Evolutionary conservation across 1,140 invertebrate species (phyloP).

Genomic region (Plectrocnemia conspersa): DNA sequence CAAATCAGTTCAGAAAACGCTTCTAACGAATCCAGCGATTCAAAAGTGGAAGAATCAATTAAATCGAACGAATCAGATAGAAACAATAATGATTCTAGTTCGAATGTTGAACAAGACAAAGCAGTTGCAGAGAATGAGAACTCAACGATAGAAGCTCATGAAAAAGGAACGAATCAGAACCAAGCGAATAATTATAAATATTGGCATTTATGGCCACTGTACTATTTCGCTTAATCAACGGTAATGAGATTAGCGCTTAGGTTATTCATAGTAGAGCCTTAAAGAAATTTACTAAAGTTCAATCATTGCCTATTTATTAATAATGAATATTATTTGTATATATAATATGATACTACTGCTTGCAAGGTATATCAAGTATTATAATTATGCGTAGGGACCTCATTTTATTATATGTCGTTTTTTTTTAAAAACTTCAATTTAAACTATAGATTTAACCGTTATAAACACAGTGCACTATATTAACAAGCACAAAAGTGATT

Average conservation of each 20-base stretch:
- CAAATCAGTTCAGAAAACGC: background rate
- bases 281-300: background rate
- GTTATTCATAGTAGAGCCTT: too few species aligned
- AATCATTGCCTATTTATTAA: background rate
- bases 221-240: conserved; percentile 29
- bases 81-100: background rate
- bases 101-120: too few species aligned
- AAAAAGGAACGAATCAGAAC: conserved; percentile 7
- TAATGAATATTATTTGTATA: background rate
- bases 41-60: background rate
- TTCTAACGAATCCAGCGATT: background rate
- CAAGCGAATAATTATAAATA: conserved; percentile 21
- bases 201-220: conserved; percentile 31
- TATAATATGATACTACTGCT: too few species aligned
- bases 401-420: background rate
- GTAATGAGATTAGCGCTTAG: background rate
- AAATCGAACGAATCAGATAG: background rate
- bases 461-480: background rate
- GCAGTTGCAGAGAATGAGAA: conserved; percentile 2
- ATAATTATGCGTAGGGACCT: background rate
- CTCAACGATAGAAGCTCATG: conserved; percentile 4
- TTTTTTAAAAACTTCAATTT: background rate
- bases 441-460: background rate
- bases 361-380: background rate
- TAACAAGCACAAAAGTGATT: background rate